Base-by-base conservation (phyloP, 1,140 invertebrate genomes). In the Daktulosphaira vitifoliae region DNA sequence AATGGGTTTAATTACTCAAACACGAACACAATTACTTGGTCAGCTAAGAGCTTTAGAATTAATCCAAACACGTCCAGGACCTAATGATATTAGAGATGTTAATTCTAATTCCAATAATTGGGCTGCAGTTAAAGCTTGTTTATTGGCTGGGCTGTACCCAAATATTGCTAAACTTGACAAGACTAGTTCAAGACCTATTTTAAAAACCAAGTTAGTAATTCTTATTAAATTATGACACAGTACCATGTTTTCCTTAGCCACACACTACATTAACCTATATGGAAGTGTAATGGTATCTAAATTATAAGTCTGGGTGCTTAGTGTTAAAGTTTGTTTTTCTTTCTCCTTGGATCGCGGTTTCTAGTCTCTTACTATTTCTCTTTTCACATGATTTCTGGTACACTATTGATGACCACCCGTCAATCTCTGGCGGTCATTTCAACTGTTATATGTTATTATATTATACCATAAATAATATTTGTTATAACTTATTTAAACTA, bases 61-160 rank as follows among this genome's bases (percentile, higher is more conserved):
- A 71, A 84, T 98, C 1, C 67, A 68, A 54, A 42, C 52, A 16
- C 79, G 76, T 68, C 2, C 56, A 20, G 82, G 81, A 20, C 74
- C 75, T 33, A 76, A 78, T 15, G 86, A 89, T 71, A 86, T 92
- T 25, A 77, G 84, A 68, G 84, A 85, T 68, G 77, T 89, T 3
- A 97, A 96, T 77, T 74, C 78, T 0, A 90, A 94, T 76, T 90
- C 92, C 1, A 85, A 89, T 70, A 90, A 89, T 74, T 96, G 92
- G 92, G 83, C 88, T 15, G 81, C 95, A 13, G 86, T 97, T 0
- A 97, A 96, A 76, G 92, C 90, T 2, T 89, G 90, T 4, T 72
- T 98, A 4, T 83, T 85, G 51, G 87, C 86, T 25, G 92, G 92
- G 3, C 77, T 89, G 25, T 96, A 95, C 78, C 92, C 93, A 0